Percentiles rank a stretch among this genome's conserved stretches.
phyloP scores from a whole-genome alignment of 2,797 vertebrate species.

The Hydrolagus colliei region DNA sequence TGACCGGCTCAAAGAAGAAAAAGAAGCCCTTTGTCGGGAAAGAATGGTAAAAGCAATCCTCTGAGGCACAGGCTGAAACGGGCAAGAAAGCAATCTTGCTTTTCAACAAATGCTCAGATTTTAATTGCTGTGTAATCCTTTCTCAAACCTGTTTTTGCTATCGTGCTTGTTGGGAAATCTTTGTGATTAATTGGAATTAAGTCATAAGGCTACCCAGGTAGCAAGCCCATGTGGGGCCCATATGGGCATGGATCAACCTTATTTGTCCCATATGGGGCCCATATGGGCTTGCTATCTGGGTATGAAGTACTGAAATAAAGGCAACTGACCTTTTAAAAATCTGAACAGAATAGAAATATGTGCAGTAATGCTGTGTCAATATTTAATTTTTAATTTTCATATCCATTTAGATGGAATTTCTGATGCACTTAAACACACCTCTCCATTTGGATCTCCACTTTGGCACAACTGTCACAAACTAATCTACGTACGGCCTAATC shows the following conservation, averaged over 20 bases:
- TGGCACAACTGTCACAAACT: constrained; percentile 78
- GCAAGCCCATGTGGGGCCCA: too few relatives aligned
- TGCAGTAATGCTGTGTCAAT: too few relatives aligned
- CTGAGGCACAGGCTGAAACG: neutral
- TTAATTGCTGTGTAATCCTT: neutral
- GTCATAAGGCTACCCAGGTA: too few relatives aligned
- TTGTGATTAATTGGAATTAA: too few relatives aligned
- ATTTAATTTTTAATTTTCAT: neutral
- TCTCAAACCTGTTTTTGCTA: too few relatives aligned
- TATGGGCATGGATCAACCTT: too few relatives aligned
- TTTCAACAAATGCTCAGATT: neutral
- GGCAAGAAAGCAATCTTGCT: neutral
- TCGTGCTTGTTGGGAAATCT: neutral
- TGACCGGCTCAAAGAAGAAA: too few relatives aligned
- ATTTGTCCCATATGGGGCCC: too few relatives aligned
- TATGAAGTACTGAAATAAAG: too few relatives aligned
- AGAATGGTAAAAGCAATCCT: neutral
- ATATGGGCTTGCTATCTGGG: too few relatives aligned
- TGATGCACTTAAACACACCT: constrained; percentile 59
- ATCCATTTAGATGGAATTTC: constrained; percentile 61
- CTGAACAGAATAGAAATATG: too few relatives aligned
- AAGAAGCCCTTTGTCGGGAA: neutral
- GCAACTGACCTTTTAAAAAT: too few relatives aligned
- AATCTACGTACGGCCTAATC: constrained; percentile 70
- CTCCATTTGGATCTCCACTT: constrained; percentile 60